Evolutionary conservation across 2,797 vertebrate genomes (phyloP).

Genomic region (Galagoides demidoff): DNA sequence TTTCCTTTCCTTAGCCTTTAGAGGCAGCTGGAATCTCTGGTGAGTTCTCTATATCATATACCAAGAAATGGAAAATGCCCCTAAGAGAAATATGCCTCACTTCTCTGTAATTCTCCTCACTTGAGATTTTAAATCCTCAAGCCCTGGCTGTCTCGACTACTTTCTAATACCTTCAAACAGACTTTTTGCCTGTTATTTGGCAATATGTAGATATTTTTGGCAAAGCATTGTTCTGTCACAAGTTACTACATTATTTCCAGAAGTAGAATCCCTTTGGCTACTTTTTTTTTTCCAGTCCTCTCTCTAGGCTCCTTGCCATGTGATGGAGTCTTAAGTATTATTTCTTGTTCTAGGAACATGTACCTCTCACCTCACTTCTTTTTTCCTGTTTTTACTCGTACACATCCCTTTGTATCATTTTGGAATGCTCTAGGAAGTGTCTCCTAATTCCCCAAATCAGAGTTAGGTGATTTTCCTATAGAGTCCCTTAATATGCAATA

Average conservation of each 20-base stretch:
- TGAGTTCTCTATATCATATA: not conserved
- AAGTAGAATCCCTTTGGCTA: not conserved
- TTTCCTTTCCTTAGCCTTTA: not conserved
- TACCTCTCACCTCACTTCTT: conserved; percentile 12
- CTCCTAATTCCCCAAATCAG: not conserved
- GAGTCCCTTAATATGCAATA: conserved; percentile 18
- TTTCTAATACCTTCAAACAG: not conserved
- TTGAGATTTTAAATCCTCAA: conserved; percentile 37
- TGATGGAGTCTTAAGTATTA: conserved; percentile 47
- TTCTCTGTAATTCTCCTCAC: conserved; percentile 14
- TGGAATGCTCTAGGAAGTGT: conserved; percentile 1
- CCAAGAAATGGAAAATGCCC: not conserved
- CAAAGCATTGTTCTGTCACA: not conserved
- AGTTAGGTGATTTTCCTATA: conserved; percentile 2
- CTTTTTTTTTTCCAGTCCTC: not conserved
- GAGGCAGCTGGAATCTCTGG: not conserved
- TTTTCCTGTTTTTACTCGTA: not conserved
- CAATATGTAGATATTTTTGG: conserved; percentile 17
- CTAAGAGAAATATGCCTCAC: not conserved
- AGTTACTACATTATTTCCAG: not conserved
- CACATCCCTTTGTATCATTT: not conserved
- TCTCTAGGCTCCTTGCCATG: not conserved
- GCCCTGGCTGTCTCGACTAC: not conserved
- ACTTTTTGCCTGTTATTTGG: conserved; percentile 36
- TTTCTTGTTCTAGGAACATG: conserved; percentile 41